Conservation (phyloP, 2,888 invertebrate genomes). For the Drosophila dives region DNA sequence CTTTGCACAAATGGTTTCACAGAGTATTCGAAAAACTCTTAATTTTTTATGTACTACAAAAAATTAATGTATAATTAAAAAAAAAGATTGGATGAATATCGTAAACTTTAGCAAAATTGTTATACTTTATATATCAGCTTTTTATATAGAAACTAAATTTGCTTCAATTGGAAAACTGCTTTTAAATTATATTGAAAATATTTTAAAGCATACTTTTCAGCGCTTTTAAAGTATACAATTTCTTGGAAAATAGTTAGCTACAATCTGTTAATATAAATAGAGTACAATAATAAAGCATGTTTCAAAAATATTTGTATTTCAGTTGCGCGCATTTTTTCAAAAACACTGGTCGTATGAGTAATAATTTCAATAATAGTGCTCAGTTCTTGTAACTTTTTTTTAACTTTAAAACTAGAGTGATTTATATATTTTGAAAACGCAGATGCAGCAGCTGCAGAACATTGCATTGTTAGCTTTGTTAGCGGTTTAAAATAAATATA, state of each 20-base stretch:
- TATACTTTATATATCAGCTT: neutral
- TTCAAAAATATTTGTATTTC: neutral
- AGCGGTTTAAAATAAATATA: conserved; percentile 10
- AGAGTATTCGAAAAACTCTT: neutral
- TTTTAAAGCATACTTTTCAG: conserved; percentile 9
- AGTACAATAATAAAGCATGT: neutral
- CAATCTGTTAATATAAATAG: neutral
- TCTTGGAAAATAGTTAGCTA: neutral
- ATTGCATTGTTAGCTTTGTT: conserved; percentile 38
- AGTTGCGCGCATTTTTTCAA: conserved; percentile 6
- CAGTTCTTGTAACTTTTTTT: neutral
- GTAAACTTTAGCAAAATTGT: neutral
- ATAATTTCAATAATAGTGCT: conserved; percentile 17
- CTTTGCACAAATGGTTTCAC: neutral
- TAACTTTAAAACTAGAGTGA: conserved; percentile 12
- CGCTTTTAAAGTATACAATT: neutral
- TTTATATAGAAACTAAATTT: neutral
- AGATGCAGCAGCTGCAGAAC: conserved; percentile 13
- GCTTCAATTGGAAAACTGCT: neutral
- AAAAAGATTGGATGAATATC: too few relatives aligned
- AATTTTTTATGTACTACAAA: too few relatives aligned
- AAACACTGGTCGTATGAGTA: conserved; percentile 1
- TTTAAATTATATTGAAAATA: neutral
- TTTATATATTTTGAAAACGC: conserved; percentile 4
- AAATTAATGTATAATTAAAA: too few relatives aligned